Evolutionary conservation across 2,113 vertebrate genomes (phyloP), one percentile per base, ranked within the genome.

Genomic region (Ceratotherium simum): DNA sequence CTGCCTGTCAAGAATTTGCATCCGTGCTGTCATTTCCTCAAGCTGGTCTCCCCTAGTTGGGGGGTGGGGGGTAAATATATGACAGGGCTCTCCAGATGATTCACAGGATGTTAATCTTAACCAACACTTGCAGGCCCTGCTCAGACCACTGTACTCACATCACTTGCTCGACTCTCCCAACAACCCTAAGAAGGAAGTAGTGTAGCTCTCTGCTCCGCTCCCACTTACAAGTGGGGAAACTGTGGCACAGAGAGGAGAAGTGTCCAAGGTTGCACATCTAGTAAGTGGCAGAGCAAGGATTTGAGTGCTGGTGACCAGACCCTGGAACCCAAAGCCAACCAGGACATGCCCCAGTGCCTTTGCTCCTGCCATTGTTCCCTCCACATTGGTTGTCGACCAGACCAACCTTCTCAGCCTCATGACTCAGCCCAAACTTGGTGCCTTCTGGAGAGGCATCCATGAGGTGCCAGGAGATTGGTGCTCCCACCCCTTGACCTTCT

Each of bases 181-280:
- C 16, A 27, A 0, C 4, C 14, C n/a, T 16, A 21, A 0, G 11
- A 39, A 25, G 16, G 9, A n/a, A 3, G 13, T 0, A 5, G 17
- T 6, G 11, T 0, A 1, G 21, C 20, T 39, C 31, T 36, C 64
- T 10, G 31, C 70, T 48, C 62, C 25, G 29, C 14, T 75, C 23
- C 16, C 1, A 1, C 12, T 62, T 10, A 12, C 27, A 5, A 9
- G 21, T 10, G 56, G 51, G 72, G 83, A 80, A n/a, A 75, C 80
- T 5, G 25, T 94, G 90, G 62, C 84, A 60, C 4, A 5, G 42
- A 73, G 75, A 23, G 17, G 11, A 5, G 5, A 42, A 1, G 25
- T 33, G 4, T 13, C 33, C 56, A 14, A 31, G 79, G 33, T 0
- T 17, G 51, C 31, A 2, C 58, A 42, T 39, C 86, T 20, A 39